A percentile compares a stretch with the other conserved stretches of the same genome.
These are phyloP conservation scores for Dryadula phaetusa DNA, from an alignment of 2,888 invertebrate species.

Conservation along the genomic window DNA sequence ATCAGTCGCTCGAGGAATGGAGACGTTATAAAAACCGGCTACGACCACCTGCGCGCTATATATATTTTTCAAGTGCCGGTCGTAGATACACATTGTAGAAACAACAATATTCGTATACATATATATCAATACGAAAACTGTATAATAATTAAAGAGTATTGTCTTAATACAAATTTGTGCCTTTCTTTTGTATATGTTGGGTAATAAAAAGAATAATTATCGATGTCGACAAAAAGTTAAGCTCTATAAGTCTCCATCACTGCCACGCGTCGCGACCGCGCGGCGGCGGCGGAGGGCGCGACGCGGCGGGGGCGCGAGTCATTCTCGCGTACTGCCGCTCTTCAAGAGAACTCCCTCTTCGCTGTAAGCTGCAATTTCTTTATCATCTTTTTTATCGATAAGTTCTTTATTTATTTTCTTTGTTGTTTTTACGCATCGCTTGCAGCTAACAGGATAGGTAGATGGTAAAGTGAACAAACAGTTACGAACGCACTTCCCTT, in stretches of 20 bases:
- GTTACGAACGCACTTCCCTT: no score
- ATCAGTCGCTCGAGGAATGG: slow-evolving; percentile 30
- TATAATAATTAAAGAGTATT: neutral
- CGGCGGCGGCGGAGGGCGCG: slow-evolving; percentile 75
- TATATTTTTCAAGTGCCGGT: slow-evolving; percentile 4
- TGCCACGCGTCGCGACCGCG: slow-evolving; percentile 74
- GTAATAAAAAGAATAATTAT: slow-evolving; percentile 36
- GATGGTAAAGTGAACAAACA: no score
- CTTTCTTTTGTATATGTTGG: neutral
- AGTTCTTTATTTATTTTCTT: slow-evolving; percentile 51
- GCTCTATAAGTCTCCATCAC: slow-evolving; percentile 55
- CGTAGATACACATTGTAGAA: neutral
- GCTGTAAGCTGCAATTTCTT: slow-evolving; percentile 60
- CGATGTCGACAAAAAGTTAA: slow-evolving; percentile 57
- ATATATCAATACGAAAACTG: neutral
- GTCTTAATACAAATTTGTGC: no score
- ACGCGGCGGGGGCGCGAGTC: slow-evolving; percentile 74
- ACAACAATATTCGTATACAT: neutral
- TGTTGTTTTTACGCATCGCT: neutral
- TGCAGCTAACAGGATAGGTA: slow-evolving; percentile 13
- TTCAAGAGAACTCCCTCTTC: slow-evolving; percentile 66
- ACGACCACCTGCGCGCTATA: slow-evolving; percentile 41
- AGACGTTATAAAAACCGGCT: slow-evolving; percentile 50
- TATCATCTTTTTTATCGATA: slow-evolving; percentile 70
- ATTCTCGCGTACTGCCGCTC: slow-evolving; percentile 83